These are phyloP conservation scores for Drosophila miranda DNA, from an alignment of 1,140 invertebrate genomes.

Conservation along the genomic window DNA sequence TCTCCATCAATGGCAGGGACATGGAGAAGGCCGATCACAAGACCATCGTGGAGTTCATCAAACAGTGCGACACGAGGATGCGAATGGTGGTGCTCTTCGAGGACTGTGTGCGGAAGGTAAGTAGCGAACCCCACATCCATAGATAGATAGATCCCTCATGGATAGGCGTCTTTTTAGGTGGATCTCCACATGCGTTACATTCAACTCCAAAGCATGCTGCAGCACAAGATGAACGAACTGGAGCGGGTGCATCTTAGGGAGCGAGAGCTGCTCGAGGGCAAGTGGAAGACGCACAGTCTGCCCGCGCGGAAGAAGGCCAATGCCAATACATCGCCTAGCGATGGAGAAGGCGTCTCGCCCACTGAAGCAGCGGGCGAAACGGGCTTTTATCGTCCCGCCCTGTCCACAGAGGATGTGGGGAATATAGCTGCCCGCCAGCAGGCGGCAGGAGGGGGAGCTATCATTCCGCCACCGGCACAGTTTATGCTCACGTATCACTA, in stretches of 20 bases:
- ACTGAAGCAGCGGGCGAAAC: constrained; percentile 73
- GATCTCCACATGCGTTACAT: constrained; percentile 96
- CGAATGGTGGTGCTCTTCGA: constrained; percentile 97
- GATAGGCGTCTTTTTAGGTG: constrained; percentile 81
- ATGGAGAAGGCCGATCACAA: constrained; percentile 96
- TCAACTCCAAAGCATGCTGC: constrained; percentile 91
- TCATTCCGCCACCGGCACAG: constrained; percentile 83
- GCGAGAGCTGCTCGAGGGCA: constrained; percentile 90
- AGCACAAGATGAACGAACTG: constrained; percentile 93
- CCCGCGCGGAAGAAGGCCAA: constrained; percentile 90
- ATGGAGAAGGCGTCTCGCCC: constrained; percentile 81
- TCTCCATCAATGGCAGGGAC: constrained; percentile 96
- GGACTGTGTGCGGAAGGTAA: constrained; percentile 94
- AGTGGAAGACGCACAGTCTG: constrained; percentile 93
- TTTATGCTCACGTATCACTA: constrained; percentile 88
- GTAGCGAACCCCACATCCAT: background rate
- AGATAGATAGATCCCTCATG: constrained; percentile 66
- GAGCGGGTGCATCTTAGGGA: constrained; percentile 92
- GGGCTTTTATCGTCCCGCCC: constrained; percentile 85
- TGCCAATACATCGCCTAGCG: constrained; percentile 84
- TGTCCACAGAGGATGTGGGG: constrained; percentile 89
- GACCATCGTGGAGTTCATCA: constrained; percentile 94
- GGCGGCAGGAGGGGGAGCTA: constrained; percentile 35
- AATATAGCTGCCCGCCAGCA: constrained; percentile 74
- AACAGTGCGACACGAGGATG: constrained; percentile 94